Base-by-base conservation (phyloP, 2,888 invertebrate species). In the Notodonta ziczac region DNA sequence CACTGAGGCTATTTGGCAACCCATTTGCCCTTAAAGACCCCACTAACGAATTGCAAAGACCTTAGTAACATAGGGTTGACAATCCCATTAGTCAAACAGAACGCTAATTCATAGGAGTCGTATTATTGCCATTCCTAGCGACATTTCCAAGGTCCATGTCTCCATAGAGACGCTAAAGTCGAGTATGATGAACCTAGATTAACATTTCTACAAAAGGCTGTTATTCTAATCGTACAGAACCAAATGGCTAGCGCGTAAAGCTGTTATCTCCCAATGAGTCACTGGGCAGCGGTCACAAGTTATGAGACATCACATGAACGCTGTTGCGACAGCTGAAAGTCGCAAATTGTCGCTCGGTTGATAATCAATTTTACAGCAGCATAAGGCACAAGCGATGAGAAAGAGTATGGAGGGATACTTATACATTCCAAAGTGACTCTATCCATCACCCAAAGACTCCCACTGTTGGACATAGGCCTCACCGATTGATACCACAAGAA, bases 301-400 rank as follows among this genome's bases (percentile, higher is more conserved):
- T 39, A 54, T 54, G 54, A 54, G 70, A 73, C 70, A 74, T 74
- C 70, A 65, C 71, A 71, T 72, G 71, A 73, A 74, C 69, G 71
- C 73, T 70, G 72, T 74, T 74, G 71, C 74, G 65, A 74, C 69
- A 67, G 66, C 72, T 69, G 74, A 67, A 69, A 74, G 74, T 74
- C 73, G 73, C 74, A 74, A 74, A 74, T 74, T 74, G 74, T 74
- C 74, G 69, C 67, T 63, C 63, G 67, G 65, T 64, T 71, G 73
- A 74, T 74, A 39, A 54, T 39, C 39, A 54, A 54, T 54, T 53
- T 54, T 14, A 14, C 69, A 58, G 60, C 59, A 62, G 58, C 58
- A 59, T 14, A 35, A 42, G 6, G 0, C 10, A 51, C 14, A 39
- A 63, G 59, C 44, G 13, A 44, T 32, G 0, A 14, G 59, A 56